Percentiles rank a stretch among this genome's conserved stretches.
These are phyloP conservation scores for Eristalinus aeneus DNA, from an alignment of 2,888 invertebrate genomes.

Conservation along the genomic window DNA sequence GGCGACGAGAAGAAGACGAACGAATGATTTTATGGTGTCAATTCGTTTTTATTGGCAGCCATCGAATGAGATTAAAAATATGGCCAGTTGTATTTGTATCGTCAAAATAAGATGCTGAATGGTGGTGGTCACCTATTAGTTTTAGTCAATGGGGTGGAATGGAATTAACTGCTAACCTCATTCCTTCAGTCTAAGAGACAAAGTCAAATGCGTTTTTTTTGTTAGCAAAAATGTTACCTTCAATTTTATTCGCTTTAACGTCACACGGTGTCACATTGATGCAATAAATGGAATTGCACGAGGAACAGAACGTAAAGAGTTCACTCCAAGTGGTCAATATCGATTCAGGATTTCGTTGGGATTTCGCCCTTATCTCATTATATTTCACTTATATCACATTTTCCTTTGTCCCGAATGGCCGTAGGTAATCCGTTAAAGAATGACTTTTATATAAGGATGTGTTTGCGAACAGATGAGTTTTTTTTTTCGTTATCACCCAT, in stretches of 20 bases:
- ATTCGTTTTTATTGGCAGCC: constrained; percentile 73
- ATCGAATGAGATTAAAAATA: constrained; percentile 74
- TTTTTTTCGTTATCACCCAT: constrained; percentile 34
- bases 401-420: constrained; percentile 47
- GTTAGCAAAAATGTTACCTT: too few relatives aligned
- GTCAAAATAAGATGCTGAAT: constrained; percentile 44
- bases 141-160: constrained; percentile 48
- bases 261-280: neutral
- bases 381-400: constrained; percentile 50
- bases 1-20: constrained; percentile 51
- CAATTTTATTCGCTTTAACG: neutral
- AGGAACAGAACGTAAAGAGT: neutral
- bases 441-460: constrained; percentile 19
- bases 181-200: neutral
- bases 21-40: constrained; percentile 73
- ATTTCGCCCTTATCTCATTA: constrained; percentile 33
- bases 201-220: neutral
- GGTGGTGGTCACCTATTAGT: constrained; percentile 13
- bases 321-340: neutral
- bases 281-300: neutral
- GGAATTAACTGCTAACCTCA: neutral
- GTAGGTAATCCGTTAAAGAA: constrained; percentile 36
- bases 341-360: neutral
- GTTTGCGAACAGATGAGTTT: constrained; percentile 57
- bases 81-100: constrained; percentile 68